phyloP scores from a whole-genome alignment of 2,888 invertebrate species.

The Tridacna crocea region DNA sequence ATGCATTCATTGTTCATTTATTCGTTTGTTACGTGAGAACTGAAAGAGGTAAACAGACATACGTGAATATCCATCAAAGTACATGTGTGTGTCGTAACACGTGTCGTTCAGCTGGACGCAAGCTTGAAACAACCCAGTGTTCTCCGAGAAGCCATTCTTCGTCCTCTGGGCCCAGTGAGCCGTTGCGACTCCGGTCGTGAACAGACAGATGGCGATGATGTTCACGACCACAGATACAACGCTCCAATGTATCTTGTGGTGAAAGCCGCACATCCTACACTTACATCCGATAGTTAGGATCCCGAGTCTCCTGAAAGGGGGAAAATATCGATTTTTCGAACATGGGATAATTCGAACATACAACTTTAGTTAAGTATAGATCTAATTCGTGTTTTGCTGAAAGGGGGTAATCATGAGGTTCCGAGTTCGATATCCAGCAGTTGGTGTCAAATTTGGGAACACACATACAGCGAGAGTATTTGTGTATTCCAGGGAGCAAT shows the following conservation, averaged over 20 bases:
- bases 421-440: background rate
- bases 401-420: too few relatives aligned
- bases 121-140: constrained; percentile 50
- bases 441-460: too few relatives aligned
- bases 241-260: constrained; percentile 62
- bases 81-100: constrained; percentile 56
- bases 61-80: constrained; percentile 43
- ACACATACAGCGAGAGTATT: too few relatives aligned
- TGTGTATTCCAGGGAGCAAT: too few relatives aligned
- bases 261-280: constrained; percentile 47
- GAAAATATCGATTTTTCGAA: background rate
- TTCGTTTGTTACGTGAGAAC: too few relatives aligned
- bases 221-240: constrained; percentile 55
- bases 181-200: constrained; percentile 47
- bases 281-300: constrained; percentile 27
- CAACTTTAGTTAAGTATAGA: background rate
- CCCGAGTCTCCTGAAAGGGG: constrained; percentile 79
- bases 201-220: constrained; percentile 42
- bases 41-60: background rate
- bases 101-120: constrained; percentile 53
- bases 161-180: constrained; percentile 52
- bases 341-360: too few relatives aligned
- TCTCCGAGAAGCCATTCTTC: constrained; percentile 26
- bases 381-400: too few relatives aligned
- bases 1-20: too few relatives aligned